These are phyloP conservation scores for Heloderma charlesbogerti DNA, from an alignment of 2,113 vertebrate genomes.

Conservation along the genomic window DNA sequence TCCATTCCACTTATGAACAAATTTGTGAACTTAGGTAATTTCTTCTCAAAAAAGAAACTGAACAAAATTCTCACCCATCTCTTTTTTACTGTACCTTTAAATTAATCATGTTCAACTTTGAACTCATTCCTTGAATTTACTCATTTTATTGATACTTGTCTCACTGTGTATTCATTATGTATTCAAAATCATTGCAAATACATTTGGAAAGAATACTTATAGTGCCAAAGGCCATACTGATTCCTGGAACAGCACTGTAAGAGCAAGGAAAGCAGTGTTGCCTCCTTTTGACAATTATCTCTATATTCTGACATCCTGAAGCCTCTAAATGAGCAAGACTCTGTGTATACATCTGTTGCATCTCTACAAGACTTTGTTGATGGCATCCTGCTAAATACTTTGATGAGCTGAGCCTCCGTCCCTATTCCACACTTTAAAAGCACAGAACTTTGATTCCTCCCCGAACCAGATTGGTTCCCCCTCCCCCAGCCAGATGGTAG, in stretches of 20 bases:
- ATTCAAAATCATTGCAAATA: background rate
- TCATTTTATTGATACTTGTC: background rate
- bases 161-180: background rate
- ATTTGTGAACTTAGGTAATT: no score
- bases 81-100: no score
- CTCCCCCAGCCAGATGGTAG: slow-evolving; percentile 69
- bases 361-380: slow-evolving; percentile 20
- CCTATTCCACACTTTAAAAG: slow-evolving; percentile 36
- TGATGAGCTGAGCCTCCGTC: slow-evolving; percentile 17
- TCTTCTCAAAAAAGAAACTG: no score
- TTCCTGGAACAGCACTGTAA: slow-evolving; percentile 38
- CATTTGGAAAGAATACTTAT: background rate
- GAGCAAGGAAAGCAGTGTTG: slow-evolving; percentile 39
- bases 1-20: no score
- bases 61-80: no score
- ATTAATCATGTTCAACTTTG: no score
- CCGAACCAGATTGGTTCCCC: slow-evolving; percentile 58
- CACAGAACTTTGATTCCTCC: slow-evolving; percentile 33
- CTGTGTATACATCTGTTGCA: slow-evolving; percentile 31
- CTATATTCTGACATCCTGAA: slow-evolving; percentile 45
- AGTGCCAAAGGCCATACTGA: slow-evolving; percentile 36
- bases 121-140: no score
- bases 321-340: slow-evolving; percentile 26
- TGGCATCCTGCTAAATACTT: slow-evolving; percentile 42
- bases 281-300: background rate